Evolutionary conservation across 2,113 vertebrate genomes (phyloP).

Genomic region (Phyllopteryx taeniolatus): DNA sequence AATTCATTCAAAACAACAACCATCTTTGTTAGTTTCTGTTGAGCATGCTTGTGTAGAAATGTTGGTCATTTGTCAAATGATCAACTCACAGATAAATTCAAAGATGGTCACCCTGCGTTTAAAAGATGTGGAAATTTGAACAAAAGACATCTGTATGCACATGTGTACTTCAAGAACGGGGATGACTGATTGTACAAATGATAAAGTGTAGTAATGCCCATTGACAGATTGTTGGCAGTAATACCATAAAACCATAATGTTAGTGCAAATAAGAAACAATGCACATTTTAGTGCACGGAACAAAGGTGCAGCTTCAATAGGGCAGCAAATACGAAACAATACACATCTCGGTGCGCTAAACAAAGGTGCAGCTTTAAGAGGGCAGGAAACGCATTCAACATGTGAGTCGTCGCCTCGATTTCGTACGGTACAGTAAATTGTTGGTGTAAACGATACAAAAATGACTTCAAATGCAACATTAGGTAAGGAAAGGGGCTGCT

Average conservation of each 20-base stretch:
- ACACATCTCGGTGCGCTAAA: not conserved
- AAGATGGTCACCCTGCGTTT: not conserved
- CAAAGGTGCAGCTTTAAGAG: not conserved
- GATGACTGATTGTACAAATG: not conserved
- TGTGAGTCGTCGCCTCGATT: not conserved
- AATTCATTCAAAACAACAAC: not conserved
- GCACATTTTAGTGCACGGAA: not conserved
- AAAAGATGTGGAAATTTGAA: not conserved
- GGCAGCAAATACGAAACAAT: not conserved
- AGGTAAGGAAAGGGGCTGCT: not conserved
- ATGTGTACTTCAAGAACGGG: not conserved
- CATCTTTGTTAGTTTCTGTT: not conserved
- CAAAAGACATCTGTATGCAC: not conserved
- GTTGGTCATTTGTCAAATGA: not conserved
- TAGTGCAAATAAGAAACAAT: not conserved
- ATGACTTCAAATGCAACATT: not conserved
- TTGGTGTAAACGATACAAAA: not conserved
- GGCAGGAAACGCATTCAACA: slow-evolving; percentile 2
- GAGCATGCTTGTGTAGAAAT: not conserved
- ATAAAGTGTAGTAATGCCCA: not conserved
- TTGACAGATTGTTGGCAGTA: not conserved
- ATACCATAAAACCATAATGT: not conserved
- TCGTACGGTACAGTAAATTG: not conserved
- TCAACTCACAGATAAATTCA: not conserved
- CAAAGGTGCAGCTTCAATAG: not conserved